Base-by-base conservation (phyloP, 2,113 vertebrate species). In the Cariama cristata region DNA sequence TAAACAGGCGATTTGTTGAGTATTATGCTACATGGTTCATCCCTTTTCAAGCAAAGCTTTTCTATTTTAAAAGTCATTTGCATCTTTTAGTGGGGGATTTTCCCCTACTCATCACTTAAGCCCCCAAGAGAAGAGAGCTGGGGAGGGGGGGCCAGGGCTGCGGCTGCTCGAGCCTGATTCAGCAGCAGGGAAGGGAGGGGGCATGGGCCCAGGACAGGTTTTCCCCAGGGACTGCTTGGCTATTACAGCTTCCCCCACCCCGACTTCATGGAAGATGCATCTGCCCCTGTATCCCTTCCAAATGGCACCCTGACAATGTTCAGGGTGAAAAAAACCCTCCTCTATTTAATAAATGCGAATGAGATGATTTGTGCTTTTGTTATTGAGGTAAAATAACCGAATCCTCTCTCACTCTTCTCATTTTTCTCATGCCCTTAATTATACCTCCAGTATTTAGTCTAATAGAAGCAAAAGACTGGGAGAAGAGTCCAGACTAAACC, bases 41-140 rank as follows among this genome's bases (percentile, higher is more conserved):
- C 95, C 83, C 69, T 96, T 92, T 97, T 59, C 79, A 89, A 47
- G 93, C 79, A 96, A 91, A 89, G 86, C 94, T 92, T 67, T 97
- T 84, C 93, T 94, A 82, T 97, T 97, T 96, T 95, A 79, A 52
- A 96, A 94, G 81, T 89, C 91, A 28, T 68, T 92, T n/a, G n/a
- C n/a, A 96, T 89, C 91, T 95, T 96, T 89, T 64, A 75, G 91
- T 72, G 80, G 80, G 91, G 80, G 91, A 92, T 96, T 97, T 96
- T 96, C 64, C 69, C 88, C 73, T 92, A 45, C 60, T 89, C 88
- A 75, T 84, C 83, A 55, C 69, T 72, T 94, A 96, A 89, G 68
- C 30, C 68, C 53, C 62, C 40, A 52, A 4, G 64, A 94, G 93
- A 77, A 91, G 24, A 16, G 49, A 66, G 30, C 30, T 95, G 2